Evolutionary conservation across 1,140 invertebrate genomes (phyloP).

Genomic region (Fopius arisanus): DNA sequence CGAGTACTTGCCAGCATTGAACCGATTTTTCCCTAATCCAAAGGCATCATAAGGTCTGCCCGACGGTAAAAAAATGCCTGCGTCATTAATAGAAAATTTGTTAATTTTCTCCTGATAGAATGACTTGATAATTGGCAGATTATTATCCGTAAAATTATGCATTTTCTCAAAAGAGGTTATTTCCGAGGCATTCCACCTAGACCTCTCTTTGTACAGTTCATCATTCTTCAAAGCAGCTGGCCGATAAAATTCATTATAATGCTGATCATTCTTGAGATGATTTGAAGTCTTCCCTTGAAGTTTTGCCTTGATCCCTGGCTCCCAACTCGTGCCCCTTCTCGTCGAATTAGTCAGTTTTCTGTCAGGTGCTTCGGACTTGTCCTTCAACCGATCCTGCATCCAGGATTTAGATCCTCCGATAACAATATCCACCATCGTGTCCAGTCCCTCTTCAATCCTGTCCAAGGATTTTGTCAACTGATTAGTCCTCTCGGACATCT

Average conservation of each 20-base stretch:
- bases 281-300: background rate
- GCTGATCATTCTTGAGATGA: conserved; percentile 39
- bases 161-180: conserved; percentile 31
- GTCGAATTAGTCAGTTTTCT: conserved; percentile 14
- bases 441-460: conserved; percentile 77
- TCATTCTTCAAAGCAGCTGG: conserved; percentile 49
- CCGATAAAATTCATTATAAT: conserved; percentile 30
- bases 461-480: conserved; percentile 78
- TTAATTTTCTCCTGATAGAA: conserved; percentile 36
- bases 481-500: conserved; percentile 34
- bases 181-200: conserved; percentile 35
- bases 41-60: conserved; percentile 56
- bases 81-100: conserved; percentile 45
- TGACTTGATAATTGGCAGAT: conserved; percentile 33
- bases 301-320: conserved; percentile 8
- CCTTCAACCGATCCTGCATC: background rate
- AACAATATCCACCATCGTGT: conserved; percentile 76
- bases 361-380: background rate
- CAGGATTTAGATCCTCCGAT: conserved; percentile 64
- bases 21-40: conserved; percentile 55
- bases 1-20: conserved; percentile 61
- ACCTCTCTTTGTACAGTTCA: conserved; percentile 49
- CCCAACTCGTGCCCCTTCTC: conserved; percentile 31
- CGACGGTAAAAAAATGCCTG: conserved; percentile 48
- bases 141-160: conserved; percentile 23